Evolutionary conservation across 2,113 vertebrate genomes (phyloP).

Genomic region (Sclerurus mexicanus): DNA sequence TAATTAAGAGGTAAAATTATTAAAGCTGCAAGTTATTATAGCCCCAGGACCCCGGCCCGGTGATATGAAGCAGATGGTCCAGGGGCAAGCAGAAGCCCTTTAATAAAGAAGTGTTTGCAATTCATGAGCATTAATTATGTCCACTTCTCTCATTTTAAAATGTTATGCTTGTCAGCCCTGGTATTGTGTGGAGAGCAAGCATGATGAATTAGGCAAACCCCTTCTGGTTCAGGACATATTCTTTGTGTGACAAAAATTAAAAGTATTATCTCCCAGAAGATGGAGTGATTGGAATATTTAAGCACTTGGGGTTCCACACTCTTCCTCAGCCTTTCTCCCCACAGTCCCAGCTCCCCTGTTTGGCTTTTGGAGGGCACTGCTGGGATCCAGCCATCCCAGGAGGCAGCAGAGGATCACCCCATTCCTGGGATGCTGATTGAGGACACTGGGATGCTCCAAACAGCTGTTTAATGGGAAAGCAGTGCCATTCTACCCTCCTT

Average conservation of each 20-base stretch:
- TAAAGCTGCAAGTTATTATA: constrained; percentile 87
- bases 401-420: neutral
- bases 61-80: constrained; percentile 93
- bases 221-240: constrained; percentile 83
- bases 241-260: constrained; percentile 81
- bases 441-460: neutral
- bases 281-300: neutral
- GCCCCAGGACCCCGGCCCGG: constrained; percentile 73
- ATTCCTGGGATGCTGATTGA: neutral
- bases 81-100: constrained; percentile 67
- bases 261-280: constrained; percentile 82
- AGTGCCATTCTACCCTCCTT: neutral
- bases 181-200: constrained; percentile 74
- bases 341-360: neutral
- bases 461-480: neutral
- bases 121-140: constrained; percentile 94
- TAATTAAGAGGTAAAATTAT: constrained; percentile 86
- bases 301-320: neutral
- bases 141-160: constrained; percentile 78
- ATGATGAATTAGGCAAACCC: constrained; percentile 91
- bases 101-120: constrained; percentile 90
- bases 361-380: neutral
- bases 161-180: constrained; percentile 81
- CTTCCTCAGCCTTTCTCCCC: neutral
- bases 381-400: neutral